Evolutionary conservation across 1,140 invertebrate genomes (phyloP).

Genomic region (Chironomus tepperi): DNA sequence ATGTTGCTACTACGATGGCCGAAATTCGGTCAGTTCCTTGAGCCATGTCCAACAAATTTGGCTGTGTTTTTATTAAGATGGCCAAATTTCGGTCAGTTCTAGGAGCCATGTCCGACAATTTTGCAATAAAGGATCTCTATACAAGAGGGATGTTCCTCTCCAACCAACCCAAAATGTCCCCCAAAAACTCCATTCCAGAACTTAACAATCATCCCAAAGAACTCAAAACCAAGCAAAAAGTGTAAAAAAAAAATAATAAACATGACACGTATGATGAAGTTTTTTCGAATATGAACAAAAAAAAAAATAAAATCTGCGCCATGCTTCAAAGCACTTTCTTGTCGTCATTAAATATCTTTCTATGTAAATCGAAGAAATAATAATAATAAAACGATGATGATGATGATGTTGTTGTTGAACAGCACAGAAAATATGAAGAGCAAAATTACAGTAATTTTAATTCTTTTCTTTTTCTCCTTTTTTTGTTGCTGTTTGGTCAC

Average conservation of each 20-base stretch:
- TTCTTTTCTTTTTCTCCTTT: neutral
- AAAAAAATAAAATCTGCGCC: neutral
- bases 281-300: neutral
- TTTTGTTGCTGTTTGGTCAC: neutral
- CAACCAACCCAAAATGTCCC: no score
- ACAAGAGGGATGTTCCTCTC: no score
- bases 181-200: no score
- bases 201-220: no score
- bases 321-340: conserved; percentile 7
- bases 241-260: neutral
- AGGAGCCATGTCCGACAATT: no score
- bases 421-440: neutral
- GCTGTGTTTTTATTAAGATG: no score
- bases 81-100: no score
- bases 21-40: no score
- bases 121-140: no score
- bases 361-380: neutral
- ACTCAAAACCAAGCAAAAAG: neutral
- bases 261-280: conserved; percentile 19
- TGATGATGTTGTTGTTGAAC: neutral
- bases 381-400: neutral
- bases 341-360: conserved; percentile 8
- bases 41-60: no score
- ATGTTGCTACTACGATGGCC: no score
- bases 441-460: conserved; percentile 2